phyloP scores from a whole-genome alignment of 2,888 invertebrate species.

The Eupithecia centaureata region DNA sequence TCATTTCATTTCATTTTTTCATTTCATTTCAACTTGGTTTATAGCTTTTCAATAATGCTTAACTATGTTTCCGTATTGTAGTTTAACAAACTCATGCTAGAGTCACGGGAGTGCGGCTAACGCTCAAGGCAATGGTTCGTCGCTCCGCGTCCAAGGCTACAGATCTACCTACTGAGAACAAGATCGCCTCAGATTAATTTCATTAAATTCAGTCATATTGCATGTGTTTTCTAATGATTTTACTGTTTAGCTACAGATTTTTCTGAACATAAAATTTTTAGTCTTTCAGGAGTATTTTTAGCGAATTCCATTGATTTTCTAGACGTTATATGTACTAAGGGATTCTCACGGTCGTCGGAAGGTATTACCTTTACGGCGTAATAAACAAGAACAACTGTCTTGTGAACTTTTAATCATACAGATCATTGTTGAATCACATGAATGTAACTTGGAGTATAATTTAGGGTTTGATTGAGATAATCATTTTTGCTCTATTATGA shows the following conservation, averaged over 20 bases:
- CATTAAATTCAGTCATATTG: not conserved
- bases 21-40: too few relatives aligned
- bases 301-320: not conserved
- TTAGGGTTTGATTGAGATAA: too few relatives aligned
- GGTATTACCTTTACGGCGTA: not conserved
- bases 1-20: too few relatives aligned
- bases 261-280: not conserved
- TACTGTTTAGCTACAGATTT: not conserved
- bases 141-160: not conserved
- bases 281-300: not conserved
- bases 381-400: too few relatives aligned
- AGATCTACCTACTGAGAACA: not conserved
- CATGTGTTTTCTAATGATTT: not conserved
- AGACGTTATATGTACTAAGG: too few relatives aligned
- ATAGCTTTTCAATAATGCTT: too few relatives aligned
- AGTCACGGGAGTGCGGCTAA: not conserved
- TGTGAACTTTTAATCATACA: too few relatives aligned
- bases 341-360: not conserved
- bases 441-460: too few relatives aligned
- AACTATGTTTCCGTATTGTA: too few relatives aligned
- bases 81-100: not conserved
- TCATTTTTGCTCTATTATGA: too few relatives aligned
- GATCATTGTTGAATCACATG: too few relatives aligned
- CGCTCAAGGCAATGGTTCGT: slow-evolving; percentile 8
- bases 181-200: not conserved